Evolutionary conservation across 1,140 invertebrate genomes (phyloP).

Genomic region (Ips typographus): DNA sequence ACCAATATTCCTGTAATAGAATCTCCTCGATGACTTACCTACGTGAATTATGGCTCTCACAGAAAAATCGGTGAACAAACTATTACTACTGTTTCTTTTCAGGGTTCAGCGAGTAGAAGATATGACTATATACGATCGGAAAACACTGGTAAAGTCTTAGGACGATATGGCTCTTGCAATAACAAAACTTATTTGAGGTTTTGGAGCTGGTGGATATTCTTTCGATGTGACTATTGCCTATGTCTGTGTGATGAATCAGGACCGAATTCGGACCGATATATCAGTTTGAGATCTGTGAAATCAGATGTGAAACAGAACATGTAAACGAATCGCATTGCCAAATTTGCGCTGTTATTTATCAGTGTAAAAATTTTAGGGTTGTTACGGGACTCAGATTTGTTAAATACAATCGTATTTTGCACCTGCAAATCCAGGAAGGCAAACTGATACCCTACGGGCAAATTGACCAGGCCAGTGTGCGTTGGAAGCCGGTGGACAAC

Average conservation of each 20-base stretch:
- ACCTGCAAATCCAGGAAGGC: constrained; percentile 77
- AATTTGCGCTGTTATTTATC: no score
- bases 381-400: constrained; percentile 72
- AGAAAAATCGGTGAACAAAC: no score
- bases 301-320: constrained; percentile 69
- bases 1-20: no score
- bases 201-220: constrained; percentile 74
- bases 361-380: constrained; percentile 57
- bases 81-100: no score
- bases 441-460: constrained; percentile 62
- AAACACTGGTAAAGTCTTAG: constrained; percentile 69
- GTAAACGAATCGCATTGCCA: constrained; percentile 53
- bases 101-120: constrained; percentile 43
- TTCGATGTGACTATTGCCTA: constrained; percentile 85
- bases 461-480: constrained; percentile 59
- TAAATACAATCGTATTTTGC: constrained; percentile 70
- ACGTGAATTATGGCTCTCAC: no score
- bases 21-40: no score
- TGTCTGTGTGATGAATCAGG: constrained; percentile 80
- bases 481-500: constrained; percentile 65
- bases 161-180: constrained; percentile 58
- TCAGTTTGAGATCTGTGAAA: constrained; percentile 67
- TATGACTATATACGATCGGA: constrained; percentile 79
- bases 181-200: constrained; percentile 70
- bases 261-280: constrained; percentile 69